Evolutionary conservation across 2,888 invertebrate species (phyloP).

Genomic region (Stenotaenia linearis): DNA sequence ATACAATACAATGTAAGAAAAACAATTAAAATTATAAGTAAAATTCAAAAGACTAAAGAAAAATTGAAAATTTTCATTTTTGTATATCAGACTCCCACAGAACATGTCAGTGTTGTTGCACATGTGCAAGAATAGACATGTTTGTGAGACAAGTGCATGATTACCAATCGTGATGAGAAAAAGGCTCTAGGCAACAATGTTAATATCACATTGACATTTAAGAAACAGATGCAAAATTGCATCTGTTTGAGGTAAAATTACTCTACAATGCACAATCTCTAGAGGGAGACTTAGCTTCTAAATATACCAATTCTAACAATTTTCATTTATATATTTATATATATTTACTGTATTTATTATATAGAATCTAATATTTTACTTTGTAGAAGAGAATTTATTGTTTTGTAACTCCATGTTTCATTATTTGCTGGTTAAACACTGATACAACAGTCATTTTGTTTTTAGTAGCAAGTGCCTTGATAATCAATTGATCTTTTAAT

Average conservation of each 20-base stretch:
- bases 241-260: not conserved
- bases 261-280: not conserved
- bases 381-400: not conserved
- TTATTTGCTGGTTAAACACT: not conserved
- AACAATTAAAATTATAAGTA: not conserved
- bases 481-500: too few relatives aligned
- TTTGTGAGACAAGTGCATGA: conserved; percentile 8
- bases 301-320: not conserved
- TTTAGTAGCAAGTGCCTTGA: too few relatives aligned
- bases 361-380: too few relatives aligned
- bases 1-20: not conserved
- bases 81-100: not conserved
- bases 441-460: not conserved
- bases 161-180: conserved; percentile 4
- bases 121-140: not conserved
- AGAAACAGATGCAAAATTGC: not conserved
- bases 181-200: not conserved
- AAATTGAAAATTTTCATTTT: not conserved
- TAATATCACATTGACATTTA: not conserved
- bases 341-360: too few relatives aligned
- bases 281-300: not conserved
- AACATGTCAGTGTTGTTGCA: not conserved
- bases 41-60: not conserved
- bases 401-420: not conserved
- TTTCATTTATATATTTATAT: not conserved